Conservation (phyloP, 2,113 vertebrate genomes). For the Hippocampus guttulatus region DNA sequence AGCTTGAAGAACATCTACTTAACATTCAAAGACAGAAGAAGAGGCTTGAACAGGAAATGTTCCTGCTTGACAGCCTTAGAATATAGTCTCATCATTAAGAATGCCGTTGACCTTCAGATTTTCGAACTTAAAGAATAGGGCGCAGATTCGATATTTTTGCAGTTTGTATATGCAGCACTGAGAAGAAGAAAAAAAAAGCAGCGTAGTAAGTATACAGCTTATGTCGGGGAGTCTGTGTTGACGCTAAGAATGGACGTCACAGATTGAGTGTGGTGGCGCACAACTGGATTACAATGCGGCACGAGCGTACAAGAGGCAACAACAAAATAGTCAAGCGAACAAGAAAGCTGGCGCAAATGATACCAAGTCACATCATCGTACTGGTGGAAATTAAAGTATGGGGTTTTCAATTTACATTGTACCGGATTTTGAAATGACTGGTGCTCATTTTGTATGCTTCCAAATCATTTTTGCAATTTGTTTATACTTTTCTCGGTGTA, state of each 20-base stretch:
- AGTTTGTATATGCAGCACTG: neutral
- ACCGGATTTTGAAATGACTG: constrained; percentile 14
- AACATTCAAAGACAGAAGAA: constrained; percentile 72
- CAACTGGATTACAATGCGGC: constrained; percentile 38
- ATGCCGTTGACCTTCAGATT: constrained; percentile 31
- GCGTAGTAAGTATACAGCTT: neutral
- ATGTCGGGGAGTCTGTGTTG: constrained; percentile 29
- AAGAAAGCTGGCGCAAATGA: constrained; percentile 66
- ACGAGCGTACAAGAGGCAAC: constrained; percentile 61
- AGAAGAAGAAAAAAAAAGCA: neutral
- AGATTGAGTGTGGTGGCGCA: constrained; percentile 37
- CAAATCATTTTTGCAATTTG: constrained; percentile 35
- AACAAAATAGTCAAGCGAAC: constrained; percentile 64
- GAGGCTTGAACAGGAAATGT: constrained; percentile 56
- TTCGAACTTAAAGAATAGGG: neutral
- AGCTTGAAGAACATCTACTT: constrained; percentile 62
- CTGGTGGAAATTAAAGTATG: constrained; percentile 52
- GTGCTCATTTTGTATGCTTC: constrained; percentile 27
- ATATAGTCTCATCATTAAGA: constrained; percentile 47
- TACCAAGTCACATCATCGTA: constrained; percentile 61
- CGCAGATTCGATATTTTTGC: neutral
- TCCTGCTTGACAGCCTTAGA: constrained; percentile 57
- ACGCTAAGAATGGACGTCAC: constrained; percentile 36
- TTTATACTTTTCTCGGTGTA: neutral
- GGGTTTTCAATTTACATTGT: constrained; percentile 11